A percentile compares a stretch with the other conserved stretches of the same genome.
Conservation (phyloP, 2,888 invertebrate species). For the Erebia ligea region DNA sequence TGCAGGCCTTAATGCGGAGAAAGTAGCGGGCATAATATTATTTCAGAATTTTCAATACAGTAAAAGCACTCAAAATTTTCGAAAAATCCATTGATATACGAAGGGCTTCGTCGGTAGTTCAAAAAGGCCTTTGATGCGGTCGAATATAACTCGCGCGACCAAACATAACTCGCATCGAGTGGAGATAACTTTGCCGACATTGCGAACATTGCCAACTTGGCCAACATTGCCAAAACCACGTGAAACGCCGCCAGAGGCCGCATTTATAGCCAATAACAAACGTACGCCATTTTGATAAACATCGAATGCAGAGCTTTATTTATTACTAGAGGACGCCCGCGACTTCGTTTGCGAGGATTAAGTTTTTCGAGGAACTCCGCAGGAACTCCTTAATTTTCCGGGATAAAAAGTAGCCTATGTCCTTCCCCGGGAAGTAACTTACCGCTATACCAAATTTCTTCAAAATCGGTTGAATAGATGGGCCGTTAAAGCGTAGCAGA, state of each 20-base stretch:
- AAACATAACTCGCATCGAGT: constrained; percentile 25
- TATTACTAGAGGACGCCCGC: too few species aligned
- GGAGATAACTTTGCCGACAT: constrained; percentile 5
- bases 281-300: constrained; percentile 25
- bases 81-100: not conserved
- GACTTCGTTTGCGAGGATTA: too few species aligned
- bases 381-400: too few species aligned
- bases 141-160: constrained; percentile 6
- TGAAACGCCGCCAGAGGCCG: not conserved
- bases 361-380: too few species aligned
- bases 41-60: not conserved
- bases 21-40: too few species aligned
- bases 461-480: too few species aligned
- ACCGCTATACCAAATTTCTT: too few species aligned
- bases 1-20: too few species aligned
- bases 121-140: constrained; percentile 12
- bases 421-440: too few species aligned
- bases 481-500: too few species aligned
- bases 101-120: not conserved
- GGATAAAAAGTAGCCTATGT: too few species aligned
- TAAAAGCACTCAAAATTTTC: not conserved
- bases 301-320: constrained; percentile 9
- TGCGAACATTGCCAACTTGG: constrained; percentile 27
- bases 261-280: constrained; percentile 9
- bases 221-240: constrained; percentile 15